Evolutionary conservation across 2,797 vertebrate species (phyloP).

Genomic region (Pseudotriccus pelzelni): DNA sequence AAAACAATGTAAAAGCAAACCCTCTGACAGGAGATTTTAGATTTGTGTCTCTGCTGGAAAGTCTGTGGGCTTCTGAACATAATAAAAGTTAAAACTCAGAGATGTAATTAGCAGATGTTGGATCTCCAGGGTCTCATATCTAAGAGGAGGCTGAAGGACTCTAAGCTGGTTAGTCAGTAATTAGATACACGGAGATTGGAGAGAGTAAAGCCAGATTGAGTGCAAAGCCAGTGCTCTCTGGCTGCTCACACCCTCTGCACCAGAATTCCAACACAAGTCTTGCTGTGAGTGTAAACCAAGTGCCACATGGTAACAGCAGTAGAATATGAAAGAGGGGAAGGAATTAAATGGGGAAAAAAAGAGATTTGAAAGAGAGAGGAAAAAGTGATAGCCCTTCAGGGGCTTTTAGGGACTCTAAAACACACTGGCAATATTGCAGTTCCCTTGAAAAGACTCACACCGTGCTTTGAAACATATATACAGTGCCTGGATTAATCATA

Average conservation of each 20-base stretch:
- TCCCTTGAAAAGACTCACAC: not conserved
- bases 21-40: not conserved
- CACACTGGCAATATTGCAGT: not conserved
- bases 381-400: conserved; percentile 2
- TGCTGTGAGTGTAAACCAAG: not conserved
- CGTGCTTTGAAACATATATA: not conserved
- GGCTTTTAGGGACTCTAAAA: not conserved
- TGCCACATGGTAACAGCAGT: not conserved
- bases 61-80: not conserved
- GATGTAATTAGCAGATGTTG: not conserved
- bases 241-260: not conserved
- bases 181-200: not conserved
- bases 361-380: not conserved
- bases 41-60: not conserved
- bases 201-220: not conserved
- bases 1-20: not conserved
- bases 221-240: not conserved
- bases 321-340: not conserved
- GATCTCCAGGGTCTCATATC: not conserved
- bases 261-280: not conserved
- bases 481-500: not conserved
- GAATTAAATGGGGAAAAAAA: not conserved
- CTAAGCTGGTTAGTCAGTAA: not conserved
- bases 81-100: not conserved
- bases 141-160: not conserved